A percentile compares a stretch with the other conserved stretches of the same genome.
Evolutionary conservation across 2,113 vertebrate species (phyloP).

Genomic region (Morone chrysops): DNA sequence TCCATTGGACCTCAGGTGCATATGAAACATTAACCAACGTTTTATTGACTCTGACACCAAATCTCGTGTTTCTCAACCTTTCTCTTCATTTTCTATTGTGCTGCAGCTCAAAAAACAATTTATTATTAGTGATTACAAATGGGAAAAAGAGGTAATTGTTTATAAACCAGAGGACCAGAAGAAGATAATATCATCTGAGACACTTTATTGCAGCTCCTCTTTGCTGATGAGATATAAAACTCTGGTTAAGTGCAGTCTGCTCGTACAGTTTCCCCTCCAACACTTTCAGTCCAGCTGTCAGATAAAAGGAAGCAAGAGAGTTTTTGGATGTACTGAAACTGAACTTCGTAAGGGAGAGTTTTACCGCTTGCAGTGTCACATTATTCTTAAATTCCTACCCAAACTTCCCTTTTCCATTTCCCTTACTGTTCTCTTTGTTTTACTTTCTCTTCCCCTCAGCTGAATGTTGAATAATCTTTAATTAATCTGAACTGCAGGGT

Average conservation of each 20-base stretch:
- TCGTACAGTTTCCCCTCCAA: too few species aligned
- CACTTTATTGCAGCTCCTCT: too few species aligned
- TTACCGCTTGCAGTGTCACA: background rate
- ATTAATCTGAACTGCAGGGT: slow-evolving; percentile 65
- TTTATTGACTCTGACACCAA: background rate
- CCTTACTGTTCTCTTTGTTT: background rate
- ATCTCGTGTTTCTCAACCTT: background rate
- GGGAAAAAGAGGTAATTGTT: background rate
- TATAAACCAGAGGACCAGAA: too few species aligned
- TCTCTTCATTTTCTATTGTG: background rate
- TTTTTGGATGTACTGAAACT: background rate
- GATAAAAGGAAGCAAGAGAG: background rate
- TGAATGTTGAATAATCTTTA: background rate
- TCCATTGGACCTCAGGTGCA: slow-evolving; percentile 83
- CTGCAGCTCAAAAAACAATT: background rate
- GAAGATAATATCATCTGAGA: too few species aligned
- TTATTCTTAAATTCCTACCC: background rate
- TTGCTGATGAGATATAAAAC: too few species aligned
- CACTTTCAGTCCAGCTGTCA: background rate
- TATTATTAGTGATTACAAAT: background rate
- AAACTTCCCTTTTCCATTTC: slow-evolving; percentile 47
- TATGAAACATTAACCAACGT: background rate
- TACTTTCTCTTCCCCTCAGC: background rate
- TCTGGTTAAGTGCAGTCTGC: background rate
- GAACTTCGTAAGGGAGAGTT: background rate